Conservation (phyloP, 2,888 invertebrate genomes). For the Alloscopus bannaensis region DNA sequence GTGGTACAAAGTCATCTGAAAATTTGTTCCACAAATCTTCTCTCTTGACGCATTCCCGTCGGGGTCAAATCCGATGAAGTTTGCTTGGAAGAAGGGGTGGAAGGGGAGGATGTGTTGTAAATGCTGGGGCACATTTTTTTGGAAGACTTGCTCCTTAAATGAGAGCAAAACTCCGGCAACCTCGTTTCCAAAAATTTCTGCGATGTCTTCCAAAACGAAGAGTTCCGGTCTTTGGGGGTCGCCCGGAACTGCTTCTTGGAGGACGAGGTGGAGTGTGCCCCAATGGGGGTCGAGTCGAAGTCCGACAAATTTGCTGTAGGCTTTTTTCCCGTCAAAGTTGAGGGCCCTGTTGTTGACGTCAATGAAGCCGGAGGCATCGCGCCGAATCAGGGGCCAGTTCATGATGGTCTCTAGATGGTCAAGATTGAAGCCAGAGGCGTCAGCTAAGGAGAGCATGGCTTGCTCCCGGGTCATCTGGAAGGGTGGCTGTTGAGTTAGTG, state of each 20-base stretch:
- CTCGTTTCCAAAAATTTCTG: slow-evolving; percentile 31
- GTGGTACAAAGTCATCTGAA: slow-evolving; percentile 33
- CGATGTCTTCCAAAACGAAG: slow-evolving; percentile 10
- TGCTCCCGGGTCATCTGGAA: slow-evolving; percentile 11
- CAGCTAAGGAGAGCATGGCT: not conserved
- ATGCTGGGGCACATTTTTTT: not conserved
- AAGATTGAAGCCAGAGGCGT: slow-evolving; percentile 10
- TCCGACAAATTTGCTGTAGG: slow-evolving; percentile 15
- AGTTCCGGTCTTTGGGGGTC: slow-evolving; percentile 11
- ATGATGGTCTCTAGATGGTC: slow-evolving; percentile 14
- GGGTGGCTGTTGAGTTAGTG: not conserved
- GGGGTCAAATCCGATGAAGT: not conserved
- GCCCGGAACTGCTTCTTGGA: slow-evolving; percentile 2
- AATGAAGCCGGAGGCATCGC: slow-evolving; percentile 29
- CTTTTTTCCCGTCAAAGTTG: slow-evolving; percentile 22
- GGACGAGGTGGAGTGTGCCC: not conserved
- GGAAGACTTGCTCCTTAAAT: slow-evolving; percentile 19
- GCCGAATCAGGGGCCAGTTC: slow-evolving; percentile 16
- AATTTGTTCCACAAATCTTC: slow-evolving; percentile 31
- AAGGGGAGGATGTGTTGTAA: not conserved
- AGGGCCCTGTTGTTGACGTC: slow-evolving; percentile 9
- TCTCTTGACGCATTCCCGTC: not conserved
- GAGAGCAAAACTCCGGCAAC: slow-evolving; percentile 1
- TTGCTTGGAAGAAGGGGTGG: slow-evolving; percentile 34
- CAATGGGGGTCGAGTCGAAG: not conserved